Conservation (phyloP, 2,888 invertebrate species). For the Dynastes grantii region DNA sequence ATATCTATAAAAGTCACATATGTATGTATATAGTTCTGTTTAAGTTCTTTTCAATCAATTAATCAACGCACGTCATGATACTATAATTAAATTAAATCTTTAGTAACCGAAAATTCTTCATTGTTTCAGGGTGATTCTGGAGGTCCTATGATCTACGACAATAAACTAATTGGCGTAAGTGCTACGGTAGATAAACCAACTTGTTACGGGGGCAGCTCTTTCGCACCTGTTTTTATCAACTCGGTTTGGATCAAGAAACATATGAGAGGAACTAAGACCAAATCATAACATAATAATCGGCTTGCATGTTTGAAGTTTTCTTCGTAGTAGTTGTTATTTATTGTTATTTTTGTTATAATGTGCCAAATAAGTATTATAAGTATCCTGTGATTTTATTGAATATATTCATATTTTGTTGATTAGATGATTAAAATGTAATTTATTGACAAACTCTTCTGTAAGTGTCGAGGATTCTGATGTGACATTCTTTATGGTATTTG, state of each 20-base stretch:
- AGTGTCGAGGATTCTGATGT: too few species aligned
- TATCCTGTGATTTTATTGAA: background rate
- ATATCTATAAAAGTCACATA: too few species aligned
- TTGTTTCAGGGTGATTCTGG: slow-evolving; percentile 50
- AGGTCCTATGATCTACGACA: slow-evolving; percentile 45
- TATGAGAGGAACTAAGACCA: background rate
- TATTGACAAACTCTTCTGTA: too few species aligned
- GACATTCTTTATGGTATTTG: too few species aligned
- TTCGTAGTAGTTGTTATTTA: background rate
- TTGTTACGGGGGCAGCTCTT: slow-evolving; percentile 18
- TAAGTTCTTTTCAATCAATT: too few species aligned
- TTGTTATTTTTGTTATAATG: background rate
- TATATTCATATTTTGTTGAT: too few species aligned
- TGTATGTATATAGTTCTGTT: too few species aligned
- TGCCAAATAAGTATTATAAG: slow-evolving; percentile 12
- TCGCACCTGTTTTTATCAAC: slow-evolving; percentile 7
- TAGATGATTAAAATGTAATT: too few species aligned
- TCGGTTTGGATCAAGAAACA: slow-evolving; percentile 29
- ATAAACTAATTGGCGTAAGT: slow-evolving; percentile 42
- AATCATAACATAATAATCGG: background rate
- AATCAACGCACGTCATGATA: too few species aligned
- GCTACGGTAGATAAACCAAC: background rate
- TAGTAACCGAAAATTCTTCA: background rate
- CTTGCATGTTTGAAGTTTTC: too few species aligned
- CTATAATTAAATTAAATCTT: too few species aligned